Percentiles rank a stretch among this genome's conserved stretches.
Conservation (phyloP, 2,888 invertebrate genomes). For the Spatulosminthurus flaviceps region DNA sequence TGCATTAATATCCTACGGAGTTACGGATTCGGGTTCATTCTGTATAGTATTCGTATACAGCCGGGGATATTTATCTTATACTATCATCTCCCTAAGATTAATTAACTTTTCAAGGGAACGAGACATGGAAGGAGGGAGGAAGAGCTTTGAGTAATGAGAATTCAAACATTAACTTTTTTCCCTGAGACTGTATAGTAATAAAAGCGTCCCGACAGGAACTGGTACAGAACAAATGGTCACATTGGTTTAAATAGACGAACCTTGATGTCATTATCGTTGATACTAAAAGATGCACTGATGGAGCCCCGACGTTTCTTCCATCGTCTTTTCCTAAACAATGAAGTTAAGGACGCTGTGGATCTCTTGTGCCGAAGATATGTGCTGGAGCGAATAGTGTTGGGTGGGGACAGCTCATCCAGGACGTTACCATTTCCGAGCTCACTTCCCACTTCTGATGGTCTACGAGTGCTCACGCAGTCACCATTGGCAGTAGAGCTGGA, state of each 20-base stretch:
- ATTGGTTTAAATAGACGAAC: no score
- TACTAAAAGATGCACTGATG: slow-evolving; percentile 69
- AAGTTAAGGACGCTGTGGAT: slow-evolving; percentile 58
- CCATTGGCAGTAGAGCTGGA: slow-evolving; percentile 44
- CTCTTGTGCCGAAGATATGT: slow-evolving; percentile 56
- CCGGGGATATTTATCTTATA: no score
- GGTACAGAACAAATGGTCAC: background rate
- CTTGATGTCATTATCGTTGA: slow-evolving; percentile 68
- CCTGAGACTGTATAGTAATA: no score
- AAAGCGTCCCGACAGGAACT: background rate
- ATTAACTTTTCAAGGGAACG: no score
- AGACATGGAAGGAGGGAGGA: no score
- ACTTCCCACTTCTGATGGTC: slow-evolving; percentile 33
- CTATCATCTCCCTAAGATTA: no score
- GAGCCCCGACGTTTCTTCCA: slow-evolving; percentile 66
- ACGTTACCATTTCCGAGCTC: slow-evolving; percentile 27
- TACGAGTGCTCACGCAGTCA: slow-evolving; percentile 22
- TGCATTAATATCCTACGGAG: no score
- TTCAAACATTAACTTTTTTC: no score
- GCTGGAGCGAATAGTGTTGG: slow-evolving; percentile 44
- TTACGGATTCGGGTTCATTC: no score
- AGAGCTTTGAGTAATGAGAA: no score
- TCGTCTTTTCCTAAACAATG: slow-evolving; percentile 64
- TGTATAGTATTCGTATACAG: no score
- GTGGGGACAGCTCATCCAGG: background rate